Evolutionary conservation across 2,113 vertebrate genomes (phyloP).

Genomic region (Colinus virginianus): DNA sequence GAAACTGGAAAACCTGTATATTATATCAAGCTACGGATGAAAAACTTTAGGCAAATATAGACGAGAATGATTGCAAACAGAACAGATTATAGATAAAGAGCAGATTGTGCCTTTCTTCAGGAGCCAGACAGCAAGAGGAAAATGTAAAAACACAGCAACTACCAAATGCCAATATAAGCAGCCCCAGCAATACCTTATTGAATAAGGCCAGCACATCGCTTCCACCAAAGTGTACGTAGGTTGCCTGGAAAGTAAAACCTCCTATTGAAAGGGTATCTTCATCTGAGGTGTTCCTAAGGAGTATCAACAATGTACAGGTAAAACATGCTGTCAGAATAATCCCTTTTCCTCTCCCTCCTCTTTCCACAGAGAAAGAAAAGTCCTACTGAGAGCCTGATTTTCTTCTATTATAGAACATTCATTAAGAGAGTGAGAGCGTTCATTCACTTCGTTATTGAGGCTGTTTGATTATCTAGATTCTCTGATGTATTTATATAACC

Average conservation of each 20-base stretch:
- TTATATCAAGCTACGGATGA: not conserved
- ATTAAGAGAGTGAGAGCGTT: not conserved
- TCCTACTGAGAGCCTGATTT: not conserved
- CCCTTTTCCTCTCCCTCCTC: not conserved
- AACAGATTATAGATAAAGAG: not conserved
- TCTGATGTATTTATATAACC: not conserved
- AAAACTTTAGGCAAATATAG: not conserved
- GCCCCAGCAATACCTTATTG: not conserved
- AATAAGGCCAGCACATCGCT: not conserved
- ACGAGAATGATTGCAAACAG: not conserved
- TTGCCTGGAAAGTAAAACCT: no score
- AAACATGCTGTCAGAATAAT: not conserved
- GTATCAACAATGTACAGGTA: not conserved
- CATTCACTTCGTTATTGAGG: not conserved
- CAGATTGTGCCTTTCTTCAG: not conserved
- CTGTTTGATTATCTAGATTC: not conserved
- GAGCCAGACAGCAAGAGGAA: accelerated
- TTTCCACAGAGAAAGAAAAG: not conserved
- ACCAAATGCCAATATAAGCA: not conserved
- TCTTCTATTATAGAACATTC: not conserved
- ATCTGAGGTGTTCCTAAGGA: not conserved
- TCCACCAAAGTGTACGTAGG: not conserved
- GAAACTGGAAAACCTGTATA: not conserved
- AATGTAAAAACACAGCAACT: not conserved
- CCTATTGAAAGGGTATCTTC: not conserved